A percentile compares a stretch with the other conserved stretches of the same genome.
Conservation (phyloP, 2,113 vertebrate genomes). For the Clarias magur region DNA sequence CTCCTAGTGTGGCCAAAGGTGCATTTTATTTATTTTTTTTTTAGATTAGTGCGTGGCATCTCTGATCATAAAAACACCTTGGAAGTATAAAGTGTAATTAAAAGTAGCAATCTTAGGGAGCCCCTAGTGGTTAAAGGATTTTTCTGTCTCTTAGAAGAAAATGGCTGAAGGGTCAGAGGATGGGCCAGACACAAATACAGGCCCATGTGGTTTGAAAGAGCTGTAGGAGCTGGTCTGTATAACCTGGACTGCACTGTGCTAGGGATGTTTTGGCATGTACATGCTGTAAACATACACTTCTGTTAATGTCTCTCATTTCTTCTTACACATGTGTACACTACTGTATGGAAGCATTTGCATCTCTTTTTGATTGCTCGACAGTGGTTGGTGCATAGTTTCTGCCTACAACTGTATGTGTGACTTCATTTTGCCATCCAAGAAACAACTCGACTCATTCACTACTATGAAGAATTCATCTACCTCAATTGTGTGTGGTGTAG, state of each 20-base stretch:
- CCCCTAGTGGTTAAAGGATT: conserved; percentile 64
- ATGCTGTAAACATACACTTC: conserved; percentile 30
- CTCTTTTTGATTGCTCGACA: not conserved
- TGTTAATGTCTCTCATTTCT: conserved; percentile 17
- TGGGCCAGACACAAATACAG: conserved; percentile 29
- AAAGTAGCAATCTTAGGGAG: conserved; percentile 61
- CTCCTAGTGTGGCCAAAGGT: not conserved
- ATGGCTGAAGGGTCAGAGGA: conserved; percentile 12
- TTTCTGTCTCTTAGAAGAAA: conserved; percentile 9
- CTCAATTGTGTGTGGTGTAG: conserved; percentile 79
- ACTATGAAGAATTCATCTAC: conserved; percentile 76
- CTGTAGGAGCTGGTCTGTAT: not conserved
- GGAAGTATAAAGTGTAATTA: not conserved
- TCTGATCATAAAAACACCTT: not conserved
- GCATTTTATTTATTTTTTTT: not conserved
- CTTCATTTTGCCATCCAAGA: not conserved
- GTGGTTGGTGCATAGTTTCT: conserved; percentile 10
- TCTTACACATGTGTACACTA: conserved; percentile 21
- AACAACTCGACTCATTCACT: conserved; percentile 29
- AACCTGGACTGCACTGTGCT: conserved; percentile 10
- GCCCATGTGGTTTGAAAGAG: not conserved
- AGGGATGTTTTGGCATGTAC: conserved; percentile 39
- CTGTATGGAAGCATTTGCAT: conserved; percentile 20
- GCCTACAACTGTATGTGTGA: conserved; percentile 4
- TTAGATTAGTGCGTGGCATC: conserved; percentile 32